Percentiles rank a stretch among this genome's conserved stretches.
Evolutionary conservation across 2,888 invertebrate genomes (phyloP).

Genomic region (Acanthoscelides obtectus): DNA sequence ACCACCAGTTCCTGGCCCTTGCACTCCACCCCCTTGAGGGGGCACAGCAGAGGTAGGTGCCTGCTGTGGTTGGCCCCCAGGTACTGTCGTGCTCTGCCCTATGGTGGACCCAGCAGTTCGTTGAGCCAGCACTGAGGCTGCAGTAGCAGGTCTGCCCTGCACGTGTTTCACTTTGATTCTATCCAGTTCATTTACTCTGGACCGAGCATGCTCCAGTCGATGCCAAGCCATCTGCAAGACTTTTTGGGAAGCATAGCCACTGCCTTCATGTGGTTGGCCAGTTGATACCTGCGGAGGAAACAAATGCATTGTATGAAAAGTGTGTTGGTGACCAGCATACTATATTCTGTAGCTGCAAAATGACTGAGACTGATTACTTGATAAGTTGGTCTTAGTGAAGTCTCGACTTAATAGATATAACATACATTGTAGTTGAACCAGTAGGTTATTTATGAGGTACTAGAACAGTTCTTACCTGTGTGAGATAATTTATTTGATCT

Average conservation of each 20-base stretch:
- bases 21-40: background rate
- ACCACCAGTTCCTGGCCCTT: background rate
- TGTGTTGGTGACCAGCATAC: too few species aligned
- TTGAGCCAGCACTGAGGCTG: background rate
- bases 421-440: too few species aligned
- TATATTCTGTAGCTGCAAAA: too few species aligned
- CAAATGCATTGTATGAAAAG: background rate
- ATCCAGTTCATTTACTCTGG: slow-evolving; percentile 85
- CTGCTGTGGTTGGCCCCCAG: background rate
- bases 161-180: slow-evolving; percentile 73
- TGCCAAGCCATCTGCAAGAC: slow-evolving; percentile 97
- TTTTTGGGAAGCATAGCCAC: slow-evolving; percentile 93
- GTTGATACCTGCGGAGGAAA: slow-evolving; percentile 65
- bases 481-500: slow-evolving; percentile 94
- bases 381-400: too few species aligned
- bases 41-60: background rate
- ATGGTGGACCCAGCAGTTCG: background rate
- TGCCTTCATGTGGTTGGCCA: slow-evolving; percentile 95
- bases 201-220: slow-evolving; percentile 85
- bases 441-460: background rate
- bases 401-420: too few species aligned
- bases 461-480: slow-evolving; percentile 59
- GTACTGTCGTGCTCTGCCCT: background rate
- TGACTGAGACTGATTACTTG: too few species aligned
- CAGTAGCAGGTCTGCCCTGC: slow-evolving; percentile 34